These are phyloP conservation scores for Slavum lentiscoides DNA, from an alignment of 2,888 invertebrate genomes.

Conservation along the genomic window DNA sequence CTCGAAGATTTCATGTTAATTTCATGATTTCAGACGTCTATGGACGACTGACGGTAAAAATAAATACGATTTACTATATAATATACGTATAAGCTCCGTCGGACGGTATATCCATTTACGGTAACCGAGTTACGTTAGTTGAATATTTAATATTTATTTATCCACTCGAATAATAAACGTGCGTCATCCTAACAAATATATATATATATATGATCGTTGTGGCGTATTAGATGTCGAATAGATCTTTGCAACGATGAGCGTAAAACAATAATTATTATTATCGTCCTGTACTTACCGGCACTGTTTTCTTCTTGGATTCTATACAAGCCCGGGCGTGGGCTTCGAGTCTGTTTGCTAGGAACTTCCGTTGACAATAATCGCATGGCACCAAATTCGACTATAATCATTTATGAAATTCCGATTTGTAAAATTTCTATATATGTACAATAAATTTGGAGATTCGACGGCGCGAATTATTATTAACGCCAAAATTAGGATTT, in stretches of 20 bases:
- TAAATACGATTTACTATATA: background rate
- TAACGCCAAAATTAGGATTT: too few relatives aligned
- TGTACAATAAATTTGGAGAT: background rate
- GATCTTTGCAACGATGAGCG: background rate
- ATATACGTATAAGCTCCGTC: background rate
- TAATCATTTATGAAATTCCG: slow-evolving; percentile 8
- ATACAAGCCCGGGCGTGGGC: slow-evolving; percentile 63
- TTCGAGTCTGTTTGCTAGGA: slow-evolving; percentile 69
- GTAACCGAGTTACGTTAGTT: background rate
- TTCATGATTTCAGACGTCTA: background rate
- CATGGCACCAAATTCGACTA: slow-evolving; percentile 66
- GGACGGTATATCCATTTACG: background rate
- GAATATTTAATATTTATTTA: background rate
- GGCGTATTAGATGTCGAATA: background rate
- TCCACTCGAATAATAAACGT: background rate
- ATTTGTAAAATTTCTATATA: background rate
- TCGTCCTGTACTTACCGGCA: slow-evolving; percentile 11
- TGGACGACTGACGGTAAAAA: background rate
- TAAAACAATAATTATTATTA: background rate
- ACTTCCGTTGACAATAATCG: slow-evolving; percentile 70
- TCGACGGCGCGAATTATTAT: too few relatives aligned
- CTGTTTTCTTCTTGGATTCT: slow-evolving; percentile 44
- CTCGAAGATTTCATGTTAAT: background rate
- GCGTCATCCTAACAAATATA: background rate
- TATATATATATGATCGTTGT: background rate